Conservation (phyloP, 1,140 invertebrate genomes). For the Leptinotarsa defecta region DNA sequence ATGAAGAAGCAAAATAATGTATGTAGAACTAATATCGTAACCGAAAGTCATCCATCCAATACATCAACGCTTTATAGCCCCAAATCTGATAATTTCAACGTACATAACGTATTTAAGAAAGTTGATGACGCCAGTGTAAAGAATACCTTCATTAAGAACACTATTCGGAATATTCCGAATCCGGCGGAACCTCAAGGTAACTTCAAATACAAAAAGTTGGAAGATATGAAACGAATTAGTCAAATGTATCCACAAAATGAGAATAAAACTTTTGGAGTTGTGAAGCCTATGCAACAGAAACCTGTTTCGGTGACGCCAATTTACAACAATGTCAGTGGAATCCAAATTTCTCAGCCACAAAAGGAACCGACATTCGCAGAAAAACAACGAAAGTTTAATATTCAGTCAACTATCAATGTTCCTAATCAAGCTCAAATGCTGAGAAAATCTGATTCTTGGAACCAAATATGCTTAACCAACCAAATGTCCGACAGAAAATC, state of each 20-base stretch:
- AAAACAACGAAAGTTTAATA: slow-evolving; percentile 20
- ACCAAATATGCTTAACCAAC: slow-evolving; percentile 64
- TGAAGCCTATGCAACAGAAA: slow-evolving; percentile 40
- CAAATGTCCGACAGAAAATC: slow-evolving; percentile 35
- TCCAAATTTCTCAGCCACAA: background rate
- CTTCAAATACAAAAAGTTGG: slow-evolving; percentile 5
- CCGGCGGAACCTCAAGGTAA: background rate
- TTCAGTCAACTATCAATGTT: slow-evolving; percentile 38
- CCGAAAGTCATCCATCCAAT: slow-evolving; percentile 7
- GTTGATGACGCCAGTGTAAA: background rate
- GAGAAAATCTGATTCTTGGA: slow-evolving; percentile 82
- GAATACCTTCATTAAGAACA: background rate
- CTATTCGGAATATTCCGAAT: background rate
- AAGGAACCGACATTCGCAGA: background rate
- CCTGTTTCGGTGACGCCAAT: slow-evolving; percentile 17
- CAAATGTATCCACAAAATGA: slow-evolving; percentile 9
- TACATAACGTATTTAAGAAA: background rate
- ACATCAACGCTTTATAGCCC: background rate
- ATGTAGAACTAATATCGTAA: background rate
- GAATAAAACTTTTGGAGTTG: slow-evolving; percentile 36
- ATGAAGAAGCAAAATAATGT: background rate
- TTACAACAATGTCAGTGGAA: slow-evolving; percentile 28
- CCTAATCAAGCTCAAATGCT: slow-evolving; percentile 51
- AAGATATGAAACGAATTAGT: background rate
- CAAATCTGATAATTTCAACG: background rate